phyloP scores from a whole-genome alignment of 1,140 invertebrate genomes.

The Sipha flava region DNA sequence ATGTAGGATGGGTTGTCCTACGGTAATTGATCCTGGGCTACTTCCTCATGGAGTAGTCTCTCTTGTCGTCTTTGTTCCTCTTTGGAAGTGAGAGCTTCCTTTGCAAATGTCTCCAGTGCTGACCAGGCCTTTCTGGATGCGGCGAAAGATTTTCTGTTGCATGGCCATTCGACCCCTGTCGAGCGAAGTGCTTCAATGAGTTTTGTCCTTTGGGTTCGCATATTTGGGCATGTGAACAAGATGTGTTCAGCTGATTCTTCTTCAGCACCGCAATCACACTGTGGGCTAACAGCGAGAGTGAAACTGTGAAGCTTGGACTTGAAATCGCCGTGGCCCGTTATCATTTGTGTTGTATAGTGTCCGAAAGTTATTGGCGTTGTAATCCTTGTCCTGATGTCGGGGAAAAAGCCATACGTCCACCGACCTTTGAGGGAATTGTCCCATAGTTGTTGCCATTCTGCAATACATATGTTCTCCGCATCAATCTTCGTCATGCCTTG shows the following conservation, averaged over 20 bases:
- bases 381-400: background rate
- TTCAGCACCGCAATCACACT: background rate
- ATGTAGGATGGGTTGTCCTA: too few relatives aligned
- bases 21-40: too few relatives aligned
- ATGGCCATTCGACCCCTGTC: too few relatives aligned
- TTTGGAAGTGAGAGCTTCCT: too few relatives aligned
- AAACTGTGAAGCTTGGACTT: background rate
- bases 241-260: background rate
- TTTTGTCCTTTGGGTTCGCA: too few relatives aligned
- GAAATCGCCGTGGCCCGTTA: conserved; percentile 4
- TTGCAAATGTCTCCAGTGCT: too few relatives aligned
- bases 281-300: background rate
- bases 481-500: background rate
- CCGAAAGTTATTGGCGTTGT: background rate
- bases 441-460: background rate
- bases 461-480: background rate
- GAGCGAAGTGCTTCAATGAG: too few relatives aligned
- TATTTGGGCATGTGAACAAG: background rate
- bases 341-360: background rate
- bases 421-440: background rate
- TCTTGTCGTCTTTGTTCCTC: too few relatives aligned
- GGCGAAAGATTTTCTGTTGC: too few relatives aligned
- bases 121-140: too few relatives aligned
- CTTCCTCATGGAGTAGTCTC: too few relatives aligned
- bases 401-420: background rate